These are phyloP conservation scores for Sebastes reedi DNA, from an alignment of 2,797 vertebrate genomes.

Conservation along the genomic window DNA sequence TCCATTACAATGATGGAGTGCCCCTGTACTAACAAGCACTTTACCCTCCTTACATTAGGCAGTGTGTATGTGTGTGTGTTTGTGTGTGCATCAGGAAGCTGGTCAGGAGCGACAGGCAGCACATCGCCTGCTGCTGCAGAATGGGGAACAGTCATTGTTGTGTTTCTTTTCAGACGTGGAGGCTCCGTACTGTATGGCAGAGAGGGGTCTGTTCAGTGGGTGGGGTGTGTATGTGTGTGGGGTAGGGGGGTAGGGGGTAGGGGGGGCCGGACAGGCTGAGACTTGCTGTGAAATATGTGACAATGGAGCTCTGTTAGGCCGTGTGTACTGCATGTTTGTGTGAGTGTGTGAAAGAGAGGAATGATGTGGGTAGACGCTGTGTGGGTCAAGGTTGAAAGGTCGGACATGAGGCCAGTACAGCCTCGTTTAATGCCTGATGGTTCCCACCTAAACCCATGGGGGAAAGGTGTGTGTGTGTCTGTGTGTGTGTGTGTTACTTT, in stretches of 20 bases:
- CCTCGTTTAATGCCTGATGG: not conserved
- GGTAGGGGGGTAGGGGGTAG: not conserved
- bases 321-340: not conserved
- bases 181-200: conserved; percentile 21
- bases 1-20: conserved; percentile 13
- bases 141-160: conserved; percentile 22
- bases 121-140: conserved; percentile 12
- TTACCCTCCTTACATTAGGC: not conserved
- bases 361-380: conserved; percentile 53
- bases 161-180: conserved; percentile 2
- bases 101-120: not conserved
- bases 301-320: conserved; percentile 61
- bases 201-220: not conserved
- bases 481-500: not conserved
- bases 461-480: not conserved
- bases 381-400: conserved; percentile 69
- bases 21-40: not conserved
- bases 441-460: conserved; percentile 12
- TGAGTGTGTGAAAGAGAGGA: conserved; percentile 14
- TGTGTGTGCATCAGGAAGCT: not conserved
- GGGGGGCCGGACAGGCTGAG: conserved; percentile 12
- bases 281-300: conserved; percentile 48
- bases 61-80: conserved; percentile 11
- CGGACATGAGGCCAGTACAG: conserved; percentile 12
- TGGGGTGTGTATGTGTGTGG: not conserved